Evolutionary conservation across 2,113 vertebrate genomes (phyloP).

Genomic region (Pedetes capensis): DNA sequence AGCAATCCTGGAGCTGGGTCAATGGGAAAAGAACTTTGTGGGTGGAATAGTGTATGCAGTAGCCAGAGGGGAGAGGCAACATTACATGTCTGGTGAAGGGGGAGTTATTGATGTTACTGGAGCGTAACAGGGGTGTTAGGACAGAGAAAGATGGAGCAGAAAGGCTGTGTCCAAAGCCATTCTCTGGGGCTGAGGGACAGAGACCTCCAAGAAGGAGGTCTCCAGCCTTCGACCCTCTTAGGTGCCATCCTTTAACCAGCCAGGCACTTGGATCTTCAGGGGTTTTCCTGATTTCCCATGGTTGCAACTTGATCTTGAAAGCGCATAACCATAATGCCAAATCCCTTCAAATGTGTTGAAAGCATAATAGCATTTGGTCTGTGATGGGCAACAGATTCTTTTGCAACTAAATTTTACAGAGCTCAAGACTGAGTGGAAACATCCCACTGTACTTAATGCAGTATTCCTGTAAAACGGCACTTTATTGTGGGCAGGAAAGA

Average conservation of each 20-base stretch:
- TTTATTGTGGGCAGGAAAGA: neutral
- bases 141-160: neutral
- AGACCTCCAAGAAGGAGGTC: neutral
- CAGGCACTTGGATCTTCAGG: neutral
- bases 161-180: neutral
- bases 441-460: neutral
- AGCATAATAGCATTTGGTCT: slow-evolving; percentile 38
- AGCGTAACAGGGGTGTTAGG: neutral
- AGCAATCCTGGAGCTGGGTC: neutral
- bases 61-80: neutral
- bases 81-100: accelerated
- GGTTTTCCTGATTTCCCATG: slow-evolving; percentile 9
- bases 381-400: slow-evolving; percentile 37
- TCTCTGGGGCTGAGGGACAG: neutral
- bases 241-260: neutral
- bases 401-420: slow-evolving; percentile 51
- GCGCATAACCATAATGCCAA: neutral
- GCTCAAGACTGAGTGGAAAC: slow-evolving; percentile 53
- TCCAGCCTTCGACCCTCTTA: neutral
- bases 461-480: neutral
- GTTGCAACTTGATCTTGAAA: slow-evolving; percentile 45
- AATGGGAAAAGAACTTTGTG: neutral
- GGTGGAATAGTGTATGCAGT: neutral
- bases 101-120: neutral
- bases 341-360: slow-evolving; percentile 58